A percentile compares a stretch with the other conserved stretches of the same genome.
Evolutionary conservation across 2,797 vertebrate species (phyloP).

Genomic region (Dendrocincla fuliginosa): DNA sequence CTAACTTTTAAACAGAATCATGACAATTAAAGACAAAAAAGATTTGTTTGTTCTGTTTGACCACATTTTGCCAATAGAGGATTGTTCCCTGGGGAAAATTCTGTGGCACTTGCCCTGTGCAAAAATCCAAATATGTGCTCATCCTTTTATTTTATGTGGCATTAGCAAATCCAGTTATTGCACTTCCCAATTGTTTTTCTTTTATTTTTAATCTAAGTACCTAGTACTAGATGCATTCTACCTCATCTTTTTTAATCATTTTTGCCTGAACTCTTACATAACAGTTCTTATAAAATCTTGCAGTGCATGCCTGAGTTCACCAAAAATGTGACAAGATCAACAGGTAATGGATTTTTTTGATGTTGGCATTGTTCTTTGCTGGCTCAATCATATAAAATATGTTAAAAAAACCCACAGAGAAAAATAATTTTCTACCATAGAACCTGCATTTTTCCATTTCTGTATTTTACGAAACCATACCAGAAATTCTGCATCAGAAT

Average conservation of each 20-base stretch:
- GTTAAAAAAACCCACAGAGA: not conserved
- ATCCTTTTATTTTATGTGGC: not conserved
- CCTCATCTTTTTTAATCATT: not conserved
- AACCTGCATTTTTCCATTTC: slow-evolving; percentile 22
- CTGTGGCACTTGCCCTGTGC: not conserved
- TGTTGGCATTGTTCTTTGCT: not conserved
- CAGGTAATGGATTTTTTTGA: not conserved
- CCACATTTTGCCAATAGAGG: not conserved
- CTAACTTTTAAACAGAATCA: not conserved
- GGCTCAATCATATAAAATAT: not conserved
- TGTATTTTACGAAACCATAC: not conserved
- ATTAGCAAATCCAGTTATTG: slow-evolving; percentile 14
- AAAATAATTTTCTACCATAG: not conserved
- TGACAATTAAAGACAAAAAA: not conserved
- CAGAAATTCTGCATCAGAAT: slow-evolving; percentile 33
- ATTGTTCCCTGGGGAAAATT: not conserved
- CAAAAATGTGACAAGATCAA: not conserved
- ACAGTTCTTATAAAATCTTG: not conserved
- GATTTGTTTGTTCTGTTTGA: not conserved
- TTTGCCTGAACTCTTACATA: not conserved
- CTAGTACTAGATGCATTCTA: not conserved
- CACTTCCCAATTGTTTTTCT: not conserved
- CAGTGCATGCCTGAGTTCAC: not conserved
- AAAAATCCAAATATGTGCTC: not conserved
- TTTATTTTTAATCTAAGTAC: not conserved